Base-by-base conservation (phyloP, 2,797 vertebrate species). In the Coluber constrictor region DNA sequence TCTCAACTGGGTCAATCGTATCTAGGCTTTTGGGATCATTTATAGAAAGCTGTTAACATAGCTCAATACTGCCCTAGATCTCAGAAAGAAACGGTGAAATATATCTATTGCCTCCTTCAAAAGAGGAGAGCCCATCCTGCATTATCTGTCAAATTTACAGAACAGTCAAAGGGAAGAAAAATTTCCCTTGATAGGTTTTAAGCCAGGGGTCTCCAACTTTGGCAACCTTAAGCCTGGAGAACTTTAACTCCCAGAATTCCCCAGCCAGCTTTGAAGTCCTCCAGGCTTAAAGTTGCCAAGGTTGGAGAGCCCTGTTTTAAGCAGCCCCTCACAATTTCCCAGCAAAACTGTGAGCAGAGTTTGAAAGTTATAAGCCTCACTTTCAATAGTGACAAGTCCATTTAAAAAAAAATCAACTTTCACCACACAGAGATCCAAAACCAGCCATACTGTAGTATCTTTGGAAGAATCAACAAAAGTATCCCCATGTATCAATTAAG, bases 361-460 rank as follows among this genome's bases (percentile, higher is more conserved):
- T 79, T 47, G 32, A 92, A 2, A 92, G 93, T 89, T 93, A 93
- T 92, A 0, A 1, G 91, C 87, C 54, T 79, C 93, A 51, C 12
- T 70, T 87, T 93, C 95, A 3, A 88, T 88, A 91, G 3, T 47
- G 89, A 59, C 56, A n/a, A n/a, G n/a, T n/a, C n/a, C n/a, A n/a
- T n/a, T n/a, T n/a, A n/a, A 57, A 16, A 56, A 56, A 15, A 56
- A 15, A 56, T 83, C 0, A 8, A 91, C 91, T 47, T 61, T 61
- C 32, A 18, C 20, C 93, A 55, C 87, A 43, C 29, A 92, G 25
- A 13, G 7, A 79, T 56, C 60, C 25, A 47, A 74, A 51, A 88
- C 5, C 32, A 74, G 63, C 63, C 6, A 59, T 29, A 79, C 2
- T 37, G 37, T 37, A 88, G 15, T 23, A 60, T 13, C 11, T 92